Conservation (phyloP, 2,797 vertebrate species). For the Enteromius anoplus region DNA sequence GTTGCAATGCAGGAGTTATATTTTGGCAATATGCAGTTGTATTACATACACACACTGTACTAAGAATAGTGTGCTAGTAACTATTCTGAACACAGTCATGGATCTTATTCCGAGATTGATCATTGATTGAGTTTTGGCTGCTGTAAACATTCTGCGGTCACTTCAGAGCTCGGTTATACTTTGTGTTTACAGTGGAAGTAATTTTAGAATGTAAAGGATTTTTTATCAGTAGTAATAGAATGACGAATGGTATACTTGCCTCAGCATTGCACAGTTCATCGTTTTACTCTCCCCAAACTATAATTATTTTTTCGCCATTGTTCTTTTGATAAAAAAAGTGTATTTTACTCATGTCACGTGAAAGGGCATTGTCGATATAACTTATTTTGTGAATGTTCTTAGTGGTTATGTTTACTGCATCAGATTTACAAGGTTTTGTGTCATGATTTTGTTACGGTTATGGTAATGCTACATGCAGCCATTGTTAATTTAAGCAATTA, state of each 20-base stretch:
- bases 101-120: background rate
- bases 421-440: background rate
- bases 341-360: slow-evolving; percentile 21
- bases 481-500: slow-evolving; percentile 17
- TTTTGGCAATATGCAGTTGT: background rate
- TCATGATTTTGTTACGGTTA: slow-evolving; percentile 1
- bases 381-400: background rate
- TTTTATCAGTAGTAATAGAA: background rate
- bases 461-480: background rate
- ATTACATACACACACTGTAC: background rate
- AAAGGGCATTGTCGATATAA: slow-evolving; percentile 7
- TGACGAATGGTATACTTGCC: background rate
- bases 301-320: background rate
- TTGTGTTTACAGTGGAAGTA: slow-evolving; percentile 4
- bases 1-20: background rate
- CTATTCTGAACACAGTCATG: background rate
- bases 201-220: background rate
- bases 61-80: background rate
- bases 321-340: slow-evolving; percentile 4
- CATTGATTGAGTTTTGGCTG: background rate
- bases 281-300: background rate
- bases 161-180: background rate
- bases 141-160: background rate
- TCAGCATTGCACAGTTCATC: background rate
- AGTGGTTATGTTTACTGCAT: background rate